Evolutionary conservation across 2,797 vertebrate genomes (phyloP).

Genomic region (Sebastes glaucus): DNA sequence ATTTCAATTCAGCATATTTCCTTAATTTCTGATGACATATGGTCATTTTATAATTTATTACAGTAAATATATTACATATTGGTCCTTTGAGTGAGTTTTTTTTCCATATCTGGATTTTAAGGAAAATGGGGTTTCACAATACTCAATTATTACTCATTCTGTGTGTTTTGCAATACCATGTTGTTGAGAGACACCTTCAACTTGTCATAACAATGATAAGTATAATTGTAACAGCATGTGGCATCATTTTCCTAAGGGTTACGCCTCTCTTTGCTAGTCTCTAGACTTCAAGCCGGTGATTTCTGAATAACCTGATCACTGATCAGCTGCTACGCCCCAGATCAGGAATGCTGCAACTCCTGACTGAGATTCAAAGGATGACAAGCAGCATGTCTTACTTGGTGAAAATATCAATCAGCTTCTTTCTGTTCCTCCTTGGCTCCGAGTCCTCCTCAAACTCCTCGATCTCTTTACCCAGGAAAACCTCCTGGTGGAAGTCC

Average conservation of each 20-base stretch:
- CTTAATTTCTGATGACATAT: too few relatives aligned
- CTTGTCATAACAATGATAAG: neutral
- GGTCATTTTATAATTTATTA: too few relatives aligned
- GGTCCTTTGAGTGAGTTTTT: neutral
- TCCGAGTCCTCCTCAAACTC: conserved; percentile 95
- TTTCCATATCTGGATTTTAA: neutral
- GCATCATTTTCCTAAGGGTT: too few relatives aligned
- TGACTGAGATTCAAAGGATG: neutral
- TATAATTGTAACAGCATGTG: neutral
- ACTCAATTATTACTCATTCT: neutral
- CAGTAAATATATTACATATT: too few relatives aligned
- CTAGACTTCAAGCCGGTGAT: neutral
- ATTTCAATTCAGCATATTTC: too few relatives aligned
- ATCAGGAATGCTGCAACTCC: neutral
- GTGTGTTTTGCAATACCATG: neutral
- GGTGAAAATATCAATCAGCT: conserved; percentile 91
- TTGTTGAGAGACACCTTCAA: neutral
- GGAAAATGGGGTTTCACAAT: neutral
- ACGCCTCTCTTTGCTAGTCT: neutral
- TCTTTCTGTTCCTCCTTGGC: conserved; percentile 90
- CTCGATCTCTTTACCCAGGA: conserved; percentile 92
- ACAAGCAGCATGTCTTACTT: conserved; percentile 83
- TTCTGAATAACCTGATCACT: neutral
- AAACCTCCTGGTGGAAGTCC: conserved; percentile 97
- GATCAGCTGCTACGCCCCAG: neutral